phyloP scores from a whole-genome alignment of 2,797 vertebrate genomes.

The Myotis planiceps region DNA sequence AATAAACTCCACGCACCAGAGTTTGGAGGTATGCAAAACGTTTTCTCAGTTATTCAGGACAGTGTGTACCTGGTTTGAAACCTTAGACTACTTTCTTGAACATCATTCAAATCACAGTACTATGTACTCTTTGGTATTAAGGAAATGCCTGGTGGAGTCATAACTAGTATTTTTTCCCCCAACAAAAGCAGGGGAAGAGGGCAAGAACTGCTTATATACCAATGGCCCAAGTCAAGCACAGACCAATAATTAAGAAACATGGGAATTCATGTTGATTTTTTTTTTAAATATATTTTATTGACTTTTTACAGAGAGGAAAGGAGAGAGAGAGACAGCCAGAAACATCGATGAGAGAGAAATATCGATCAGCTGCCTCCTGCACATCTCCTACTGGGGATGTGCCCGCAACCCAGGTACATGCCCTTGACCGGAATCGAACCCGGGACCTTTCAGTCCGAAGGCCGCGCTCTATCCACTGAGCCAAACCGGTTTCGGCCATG shows the following conservation, averaged over 20 bases:
- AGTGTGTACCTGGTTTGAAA: background rate
- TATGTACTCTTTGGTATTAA: slow-evolving; percentile 2
- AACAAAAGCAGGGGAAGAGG: background rate
- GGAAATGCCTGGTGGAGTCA: slow-evolving; percentile 6
- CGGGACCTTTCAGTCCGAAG: too few relatives aligned
- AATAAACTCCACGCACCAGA: background rate
- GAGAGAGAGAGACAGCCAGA: too few relatives aligned
- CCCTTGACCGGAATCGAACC: too few relatives aligned
- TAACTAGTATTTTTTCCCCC: background rate
- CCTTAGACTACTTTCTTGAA: background rate
- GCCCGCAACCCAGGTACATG: too few relatives aligned
- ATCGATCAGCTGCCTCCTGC: too few relatives aligned
- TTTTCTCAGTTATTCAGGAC: slow-evolving; percentile 20
- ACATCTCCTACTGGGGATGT: too few relatives aligned
- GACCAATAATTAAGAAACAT: background rate
- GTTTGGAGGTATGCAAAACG: background rate
- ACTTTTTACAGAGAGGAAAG: too few relatives aligned
- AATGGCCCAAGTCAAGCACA: background rate
- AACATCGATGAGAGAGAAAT: too few relatives aligned
- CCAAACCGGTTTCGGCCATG: too few relatives aligned
- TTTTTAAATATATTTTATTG: too few relatives aligned
- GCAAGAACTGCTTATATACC: background rate
- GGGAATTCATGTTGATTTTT: background rate
- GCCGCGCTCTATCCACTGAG: too few relatives aligned
- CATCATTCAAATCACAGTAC: background rate